Base-by-base conservation (phyloP, 2,113 vertebrate species). In the Phyllostomus hastatus region DNA sequence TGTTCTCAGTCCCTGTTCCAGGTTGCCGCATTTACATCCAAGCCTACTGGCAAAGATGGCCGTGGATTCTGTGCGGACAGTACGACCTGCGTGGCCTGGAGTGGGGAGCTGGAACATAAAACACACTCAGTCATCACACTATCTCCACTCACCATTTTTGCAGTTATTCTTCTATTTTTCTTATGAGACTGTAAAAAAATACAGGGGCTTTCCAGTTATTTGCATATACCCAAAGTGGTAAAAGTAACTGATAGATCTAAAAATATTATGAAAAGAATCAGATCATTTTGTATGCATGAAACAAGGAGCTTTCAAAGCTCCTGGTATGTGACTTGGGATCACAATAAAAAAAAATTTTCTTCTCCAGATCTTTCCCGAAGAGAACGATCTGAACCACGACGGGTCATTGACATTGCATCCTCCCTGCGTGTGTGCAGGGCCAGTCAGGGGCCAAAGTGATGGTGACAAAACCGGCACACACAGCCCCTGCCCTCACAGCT, bases 201-300 rank as follows among this genome's bases (percentile, higher is more conserved):
- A 84, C 83, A 90, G 98, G 98, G 98, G 97, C 98, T 99, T 98
- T 99, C 98, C 98, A 99, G 93, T 67, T 81, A 98, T 99, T 99
- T 99, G 98, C 98, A 98, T 99, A 97, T 75, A 94, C 97, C 98
- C 98, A 97, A 96, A 98, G 96, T 91, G 95, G 95, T 97, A 98
- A 98, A 98, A 97, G 97, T 97, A 98, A 94, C 96, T 80, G 83
- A 70, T 87, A 93, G 54, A 93, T 66, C 97, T 96, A 98, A 98
- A 98, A 98, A 98, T 98, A 98, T 72, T 1, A 28, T 14, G 66
- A 90, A 91, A 81, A 92, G 0, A 97, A 96, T 86, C 50, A 76
- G 80, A 75, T 46, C 70, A 66, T 96, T 95, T 97, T n/a, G 1
- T 80, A 24, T 20, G 64, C 85, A 19, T n/a, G 91, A 94, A 95